Conservation (phyloP, 2,888 invertebrate genomes). For the Hyalella azteca region DNA sequence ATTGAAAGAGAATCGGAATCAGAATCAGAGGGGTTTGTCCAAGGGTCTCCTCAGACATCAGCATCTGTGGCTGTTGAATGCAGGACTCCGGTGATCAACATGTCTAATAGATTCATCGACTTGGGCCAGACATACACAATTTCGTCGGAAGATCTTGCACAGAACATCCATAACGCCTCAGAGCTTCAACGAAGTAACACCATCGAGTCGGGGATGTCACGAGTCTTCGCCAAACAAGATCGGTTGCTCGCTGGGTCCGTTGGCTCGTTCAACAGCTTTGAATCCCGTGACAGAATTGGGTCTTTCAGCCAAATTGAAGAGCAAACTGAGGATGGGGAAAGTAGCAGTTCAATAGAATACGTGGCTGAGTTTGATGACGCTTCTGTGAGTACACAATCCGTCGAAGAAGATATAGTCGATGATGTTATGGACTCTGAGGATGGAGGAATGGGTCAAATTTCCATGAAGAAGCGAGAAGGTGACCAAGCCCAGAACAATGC, state of each 20-base stretch:
- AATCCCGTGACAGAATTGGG: background rate
- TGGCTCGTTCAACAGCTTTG: background rate
- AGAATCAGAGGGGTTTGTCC: too few relatives aligned
- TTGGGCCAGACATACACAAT: conserved; percentile 1
- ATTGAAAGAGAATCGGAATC: too few relatives aligned
- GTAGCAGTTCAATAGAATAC: conserved; percentile 12
- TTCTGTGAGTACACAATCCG: background rate
- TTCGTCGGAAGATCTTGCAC: background rate
- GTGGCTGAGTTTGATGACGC: background rate
- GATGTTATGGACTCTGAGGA: too few relatives aligned
- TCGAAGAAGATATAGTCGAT: background rate
- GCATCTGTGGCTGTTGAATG: too few relatives aligned
- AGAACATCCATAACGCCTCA: background rate
- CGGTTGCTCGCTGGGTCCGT: background rate
- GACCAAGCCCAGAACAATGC: background rate
- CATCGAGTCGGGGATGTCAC: background rate
- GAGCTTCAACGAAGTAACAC: background rate
- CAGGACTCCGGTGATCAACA: too few relatives aligned
- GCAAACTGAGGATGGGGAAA: conserved; percentile 1
- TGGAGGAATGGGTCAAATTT: too few relatives aligned
- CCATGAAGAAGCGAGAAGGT: background rate
- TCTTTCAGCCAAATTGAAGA: conserved; percentile 17
- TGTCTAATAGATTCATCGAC: too few relatives aligned
- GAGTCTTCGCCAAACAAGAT: background rate
- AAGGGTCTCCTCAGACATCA: too few relatives aligned